Evolutionary conservation across 2,113 vertebrate genomes (phyloP), one percentile per base, ranked within the genome.

Genomic region (Merops nubicus): DNA sequence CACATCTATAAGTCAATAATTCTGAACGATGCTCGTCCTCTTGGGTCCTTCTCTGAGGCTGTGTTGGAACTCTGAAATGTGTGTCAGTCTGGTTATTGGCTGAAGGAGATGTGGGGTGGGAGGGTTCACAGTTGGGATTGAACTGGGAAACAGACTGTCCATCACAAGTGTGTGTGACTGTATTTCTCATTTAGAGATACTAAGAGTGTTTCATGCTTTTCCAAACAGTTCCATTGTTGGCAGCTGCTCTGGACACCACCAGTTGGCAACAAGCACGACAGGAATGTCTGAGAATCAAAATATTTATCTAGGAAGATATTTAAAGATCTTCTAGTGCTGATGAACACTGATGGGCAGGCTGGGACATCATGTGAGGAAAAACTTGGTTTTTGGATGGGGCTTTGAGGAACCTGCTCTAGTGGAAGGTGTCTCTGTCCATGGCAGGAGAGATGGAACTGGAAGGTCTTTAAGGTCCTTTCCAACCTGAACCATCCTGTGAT

Each of bases 11-110:
- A 53, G 22, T 42, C 33, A 64, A 20, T 56, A 31, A 47, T 31
- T 64, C 42, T 63, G 51, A 80, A 13, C 0, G 0, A 36, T 9
- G 18, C 13, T 48, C 5, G 0, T 76, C 22, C 20, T 67, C 79
- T 70, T 60, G 68, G 33, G 23, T 86, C 38, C 15, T 88, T 89
- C 60, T 50, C 21, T 54, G 70, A 63, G 50, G 13, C 42, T 2
- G 0, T 62, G 15, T 4, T 69, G 34, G 26, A 65, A 17, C 28
- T 82, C 65, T 22, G 62, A 33, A 83, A 25, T 9, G 6, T 0
- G 0, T 2, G 5, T 43, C 29, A 26, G 19, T 34, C 43, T 73
- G 54, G 15, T 28, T 40, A 26, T 53, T 28, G 65, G 15, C 19
- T 75, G 62, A 40, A 59, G 78, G 40, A 78, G 5, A 2, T 2